Conservation (phyloP, 2,113 vertebrate species). For the Hypomesus transpacificus region DNA sequence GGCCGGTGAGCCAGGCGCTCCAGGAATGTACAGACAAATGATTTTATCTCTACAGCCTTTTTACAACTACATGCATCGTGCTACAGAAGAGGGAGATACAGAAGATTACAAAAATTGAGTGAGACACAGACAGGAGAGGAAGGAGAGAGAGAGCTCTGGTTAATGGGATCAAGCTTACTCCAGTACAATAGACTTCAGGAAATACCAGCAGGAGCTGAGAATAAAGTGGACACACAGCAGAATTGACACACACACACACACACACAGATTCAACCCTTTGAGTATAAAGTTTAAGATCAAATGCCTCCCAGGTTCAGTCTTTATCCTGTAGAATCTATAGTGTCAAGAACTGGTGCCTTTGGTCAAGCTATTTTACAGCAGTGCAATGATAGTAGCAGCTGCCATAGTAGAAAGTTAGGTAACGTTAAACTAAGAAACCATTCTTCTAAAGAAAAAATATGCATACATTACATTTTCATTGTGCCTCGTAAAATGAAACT, state of each 20-base stretch:
- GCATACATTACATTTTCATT: no score
- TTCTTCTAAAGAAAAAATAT: no score
- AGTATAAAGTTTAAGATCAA: neutral
- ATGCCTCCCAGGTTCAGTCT: neutral
- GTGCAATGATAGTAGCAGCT: no score
- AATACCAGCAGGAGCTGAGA: conserved; percentile 41
- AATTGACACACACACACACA: neutral
- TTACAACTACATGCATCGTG: neutral
- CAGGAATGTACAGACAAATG: no score
- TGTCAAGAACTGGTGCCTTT: neutral
- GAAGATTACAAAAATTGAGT: neutral
- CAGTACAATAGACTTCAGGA: conserved; percentile 40
- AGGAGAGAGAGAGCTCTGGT: conserved; percentile 5
- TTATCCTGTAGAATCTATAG: neutral
- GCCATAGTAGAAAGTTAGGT: no score
- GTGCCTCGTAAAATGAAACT: no score
- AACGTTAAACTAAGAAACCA: no score
- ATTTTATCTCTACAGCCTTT: no score
- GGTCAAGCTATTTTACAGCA: neutral
- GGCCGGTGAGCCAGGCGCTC: neutral
- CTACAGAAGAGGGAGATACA: neutral
- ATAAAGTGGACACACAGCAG: conserved; percentile 10
- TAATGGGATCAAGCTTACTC: conserved; percentile 8
- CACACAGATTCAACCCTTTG: neutral
- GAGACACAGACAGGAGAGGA: neutral